Evolutionary conservation across 1,140 invertebrate genomes (phyloP).

Genomic region (Drosophila sulfurigaster): DNA sequence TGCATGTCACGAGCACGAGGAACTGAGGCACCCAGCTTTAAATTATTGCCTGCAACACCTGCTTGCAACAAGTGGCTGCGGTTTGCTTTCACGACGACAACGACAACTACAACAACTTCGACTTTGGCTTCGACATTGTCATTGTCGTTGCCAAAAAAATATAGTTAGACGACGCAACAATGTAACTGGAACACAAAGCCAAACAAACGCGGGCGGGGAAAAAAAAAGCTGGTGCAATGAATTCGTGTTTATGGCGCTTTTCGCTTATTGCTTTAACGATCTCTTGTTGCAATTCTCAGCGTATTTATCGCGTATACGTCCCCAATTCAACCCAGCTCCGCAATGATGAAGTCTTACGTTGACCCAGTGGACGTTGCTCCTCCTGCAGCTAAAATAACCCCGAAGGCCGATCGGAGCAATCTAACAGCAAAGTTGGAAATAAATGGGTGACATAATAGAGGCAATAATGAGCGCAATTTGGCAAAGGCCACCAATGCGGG

Average conservation of each 20-base stretch:
- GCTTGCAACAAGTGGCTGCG: constrained; percentile 40
- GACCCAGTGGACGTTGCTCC: constrained; percentile 23
- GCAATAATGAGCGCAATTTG: constrained; percentile 44
- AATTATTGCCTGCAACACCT: constrained; percentile 70
- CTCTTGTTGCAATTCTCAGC: constrained; percentile 37
- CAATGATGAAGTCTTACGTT: background rate
- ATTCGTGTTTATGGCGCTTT: constrained; percentile 40
- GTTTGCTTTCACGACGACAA: constrained; percentile 22
- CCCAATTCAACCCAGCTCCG: constrained; percentile 3
- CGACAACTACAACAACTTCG: background rate
- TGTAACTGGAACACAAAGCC: constrained; percentile 55
- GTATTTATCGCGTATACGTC: constrained; percentile 39
- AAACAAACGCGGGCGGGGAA: background rate
- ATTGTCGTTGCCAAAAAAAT: constrained; percentile 50
- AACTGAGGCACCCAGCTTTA: constrained; percentile 51
- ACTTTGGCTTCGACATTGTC: constrained; percentile 57
- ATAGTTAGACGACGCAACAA: constrained; percentile 40
- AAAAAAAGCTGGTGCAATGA: constrained; percentile 12
- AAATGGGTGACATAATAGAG: constrained; percentile 47
- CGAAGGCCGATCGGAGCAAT: constrained; percentile 26
- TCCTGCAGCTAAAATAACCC: background rate
- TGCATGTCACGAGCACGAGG: constrained; percentile 57
- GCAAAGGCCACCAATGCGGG: constrained; percentile 37
- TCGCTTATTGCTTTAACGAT: constrained; percentile 18
- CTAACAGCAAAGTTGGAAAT: constrained; percentile 6